Evolutionary conservation across 1,140 invertebrate genomes (phyloP).

Genomic region (Bombus breviceps): DNA sequence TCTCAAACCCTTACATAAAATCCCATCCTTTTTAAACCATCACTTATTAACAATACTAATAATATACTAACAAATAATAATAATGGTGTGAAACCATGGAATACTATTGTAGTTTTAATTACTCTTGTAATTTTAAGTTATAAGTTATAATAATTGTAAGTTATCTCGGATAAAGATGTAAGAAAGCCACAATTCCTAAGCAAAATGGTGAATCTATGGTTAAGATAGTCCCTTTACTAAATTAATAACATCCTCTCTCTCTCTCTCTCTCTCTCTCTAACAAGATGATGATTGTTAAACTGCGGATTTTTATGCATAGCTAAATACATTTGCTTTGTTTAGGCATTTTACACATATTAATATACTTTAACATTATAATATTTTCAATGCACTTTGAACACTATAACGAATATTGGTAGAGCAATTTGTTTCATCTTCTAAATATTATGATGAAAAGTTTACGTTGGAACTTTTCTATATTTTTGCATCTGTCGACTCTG

Average conservation of each 20-base stretch:
- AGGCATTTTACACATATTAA: too few species aligned
- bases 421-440: neutral
- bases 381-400: neutral
- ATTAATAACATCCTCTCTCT: constrained; percentile 21
- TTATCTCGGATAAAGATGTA: neutral
- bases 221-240: neutral
- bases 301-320: neutral
- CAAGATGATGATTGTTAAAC: neutral
- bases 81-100: neutral
- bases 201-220: neutral
- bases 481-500: too few species aligned
- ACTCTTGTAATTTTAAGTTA: neutral
- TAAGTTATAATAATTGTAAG: neutral
- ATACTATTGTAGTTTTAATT: neutral
- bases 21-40: too few species aligned
- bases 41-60: neutral
- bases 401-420: too few species aligned
- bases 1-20: neutral
- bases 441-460: neutral
- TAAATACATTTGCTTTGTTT: too few species aligned
- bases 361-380: neutral
- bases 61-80: neutral
- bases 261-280: constrained; percentile 55
- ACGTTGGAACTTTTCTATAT: neutral
- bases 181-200: neutral